Percentiles rank a stretch among this genome's conserved stretches.
Conservation (phyloP, 1,140 invertebrate species). For the Mizuhopecten yessoensis region DNA sequence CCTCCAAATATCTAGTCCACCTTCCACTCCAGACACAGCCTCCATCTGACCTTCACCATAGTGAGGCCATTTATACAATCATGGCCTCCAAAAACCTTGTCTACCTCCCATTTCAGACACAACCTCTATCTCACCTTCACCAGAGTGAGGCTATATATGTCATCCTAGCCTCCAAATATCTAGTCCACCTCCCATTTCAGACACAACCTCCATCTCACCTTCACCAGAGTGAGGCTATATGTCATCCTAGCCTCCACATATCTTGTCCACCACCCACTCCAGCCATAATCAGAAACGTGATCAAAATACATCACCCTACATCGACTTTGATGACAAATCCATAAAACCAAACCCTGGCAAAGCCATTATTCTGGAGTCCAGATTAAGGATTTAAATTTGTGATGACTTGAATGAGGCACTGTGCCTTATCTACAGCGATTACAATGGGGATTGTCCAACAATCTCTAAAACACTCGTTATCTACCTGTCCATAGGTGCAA, state of each 20-base stretch:
- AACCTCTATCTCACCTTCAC: background rate
- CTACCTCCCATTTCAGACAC: background rate
- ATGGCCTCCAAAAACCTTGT: too few species aligned
- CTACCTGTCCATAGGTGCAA: background rate
- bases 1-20: too few species aligned
- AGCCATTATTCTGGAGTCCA: background rate
- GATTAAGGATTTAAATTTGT: background rate
- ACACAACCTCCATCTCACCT: background rate
- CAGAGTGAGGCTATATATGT: too few species aligned
- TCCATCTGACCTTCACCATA: too few species aligned
- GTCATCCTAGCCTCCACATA: background rate
- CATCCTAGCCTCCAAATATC: too few species aligned
- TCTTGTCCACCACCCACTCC: background rate
- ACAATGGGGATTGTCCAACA: background rate
- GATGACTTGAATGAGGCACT: background rate
- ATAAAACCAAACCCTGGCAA: background rate
- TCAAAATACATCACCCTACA: background rate
- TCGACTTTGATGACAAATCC: background rate
- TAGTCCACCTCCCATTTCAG: background rate
- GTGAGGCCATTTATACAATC: too few species aligned
- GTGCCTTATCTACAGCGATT: background rate
- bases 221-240: too few species aligned
- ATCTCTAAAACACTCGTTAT: background rate
- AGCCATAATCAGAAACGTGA: background rate
- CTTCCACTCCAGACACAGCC: background rate